Evolutionary conservation across 2,888 invertebrate genomes (phyloP).

Genomic region (Rotaria socialis): DNA sequence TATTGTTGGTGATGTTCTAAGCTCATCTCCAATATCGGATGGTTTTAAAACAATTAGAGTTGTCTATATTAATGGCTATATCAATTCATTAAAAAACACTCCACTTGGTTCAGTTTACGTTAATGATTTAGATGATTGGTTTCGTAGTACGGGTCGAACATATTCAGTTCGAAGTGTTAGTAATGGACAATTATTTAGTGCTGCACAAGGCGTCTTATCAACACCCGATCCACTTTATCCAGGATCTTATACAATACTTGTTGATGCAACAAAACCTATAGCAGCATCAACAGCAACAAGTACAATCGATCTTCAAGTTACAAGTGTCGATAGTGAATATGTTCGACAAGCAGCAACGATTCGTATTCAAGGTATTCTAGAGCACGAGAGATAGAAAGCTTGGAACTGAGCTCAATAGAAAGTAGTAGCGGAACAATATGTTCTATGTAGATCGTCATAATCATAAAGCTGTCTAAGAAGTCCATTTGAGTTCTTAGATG

Average conservation of each 20-base stretch:
- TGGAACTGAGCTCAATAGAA: too few species aligned
- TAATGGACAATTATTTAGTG: background rate
- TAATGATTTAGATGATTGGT: constrained; percentile 44
- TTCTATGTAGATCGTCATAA: too few species aligned
- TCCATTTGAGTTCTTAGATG: too few species aligned
- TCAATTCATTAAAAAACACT: background rate
- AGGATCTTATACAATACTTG: background rate
- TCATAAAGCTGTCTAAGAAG: too few species aligned
- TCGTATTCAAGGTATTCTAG: constrained; percentile 2
- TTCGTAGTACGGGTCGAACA: background rate
- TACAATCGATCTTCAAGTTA: background rate
- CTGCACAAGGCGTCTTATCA: background rate
- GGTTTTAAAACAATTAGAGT: constrained; percentile 1
- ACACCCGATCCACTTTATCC: background rate
- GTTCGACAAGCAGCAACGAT: constrained; percentile 20
- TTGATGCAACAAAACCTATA: background rate
- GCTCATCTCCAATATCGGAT: background rate
- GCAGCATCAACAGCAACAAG: background rate
- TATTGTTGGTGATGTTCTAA: constrained; percentile 2
- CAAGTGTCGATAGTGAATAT: background rate
- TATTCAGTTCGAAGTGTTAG: background rate
- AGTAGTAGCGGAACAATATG: too few species aligned
- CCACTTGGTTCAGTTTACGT: constrained; percentile 41
- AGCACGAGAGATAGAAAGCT: too few species aligned
- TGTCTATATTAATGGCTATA: constrained; percentile 11